Percentiles rank a stretch among this genome's conserved stretches.
Conservation (phyloP, 37 sponge, comb jelly and placozoan genomes). For the Lycopodina hypogea region DNA sequence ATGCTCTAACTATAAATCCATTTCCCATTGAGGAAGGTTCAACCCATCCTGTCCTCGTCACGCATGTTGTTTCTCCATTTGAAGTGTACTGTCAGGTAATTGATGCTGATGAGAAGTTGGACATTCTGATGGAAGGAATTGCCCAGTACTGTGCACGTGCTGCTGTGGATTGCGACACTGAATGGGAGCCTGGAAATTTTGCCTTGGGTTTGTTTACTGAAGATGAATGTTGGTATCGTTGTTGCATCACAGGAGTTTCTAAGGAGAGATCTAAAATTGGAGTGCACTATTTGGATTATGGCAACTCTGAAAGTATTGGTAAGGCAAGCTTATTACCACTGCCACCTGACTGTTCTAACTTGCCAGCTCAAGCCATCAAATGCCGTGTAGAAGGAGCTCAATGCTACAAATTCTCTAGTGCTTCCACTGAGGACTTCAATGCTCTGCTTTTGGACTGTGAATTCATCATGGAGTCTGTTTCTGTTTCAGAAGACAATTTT, state of each 20-base stretch:
- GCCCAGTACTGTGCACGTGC: background rate
- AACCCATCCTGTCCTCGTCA: conserved; percentile 37
- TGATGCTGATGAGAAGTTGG: conserved; percentile 31
- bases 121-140: conserved; percentile 45
- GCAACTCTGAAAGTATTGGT: conserved; percentile 45
- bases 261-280: background rate
- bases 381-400: conserved; percentile 36
- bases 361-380: conserved; percentile 49
- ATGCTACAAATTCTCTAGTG: background rate
- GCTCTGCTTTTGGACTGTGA: conserved; percentile 31
- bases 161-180: background rate
- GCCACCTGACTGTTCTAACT: background rate
- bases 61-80: conserved; percentile 32
- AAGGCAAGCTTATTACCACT: background rate
- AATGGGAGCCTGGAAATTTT: conserved; percentile 1
- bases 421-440: background rate
- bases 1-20: background rate
- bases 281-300: conserved; percentile 77
- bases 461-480: conserved; percentile 24
- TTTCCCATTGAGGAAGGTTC: conserved; percentile 3
- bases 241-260: background rate
- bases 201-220: conserved; percentile 51
- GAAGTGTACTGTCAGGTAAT: conserved; percentile 59
- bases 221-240: conserved; percentile 78
- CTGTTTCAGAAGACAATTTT: background rate